phyloP scores from a whole-genome alignment of 1,140 invertebrate genomes.

The Helicoverpa zea region DNA sequence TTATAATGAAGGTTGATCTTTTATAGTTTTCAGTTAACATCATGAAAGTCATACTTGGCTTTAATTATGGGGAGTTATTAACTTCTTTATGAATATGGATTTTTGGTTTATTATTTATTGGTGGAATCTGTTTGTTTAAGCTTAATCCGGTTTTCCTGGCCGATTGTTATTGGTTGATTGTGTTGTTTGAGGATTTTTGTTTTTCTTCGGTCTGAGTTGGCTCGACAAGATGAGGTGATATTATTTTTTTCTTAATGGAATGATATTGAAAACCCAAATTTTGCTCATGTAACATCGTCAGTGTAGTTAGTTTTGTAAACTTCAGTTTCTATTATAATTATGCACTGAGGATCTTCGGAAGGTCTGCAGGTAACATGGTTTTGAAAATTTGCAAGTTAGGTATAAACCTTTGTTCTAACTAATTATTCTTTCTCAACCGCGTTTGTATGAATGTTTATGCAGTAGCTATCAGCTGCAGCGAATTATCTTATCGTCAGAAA shows the following conservation, averaged over 20 bases:
- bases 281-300: too few species aligned
- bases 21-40: background rate
- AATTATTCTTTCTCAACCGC: background rate
- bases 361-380: too few species aligned
- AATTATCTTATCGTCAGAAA: slow-evolving; percentile 30
- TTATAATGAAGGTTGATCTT: background rate
- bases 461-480: slow-evolving; percentile 9
- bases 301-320: too few species aligned
- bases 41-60: background rate
- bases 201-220: background rate
- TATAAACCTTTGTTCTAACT: background rate
- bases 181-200: background rate
- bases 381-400: too few species aligned
- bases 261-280: background rate
- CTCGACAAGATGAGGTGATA: background rate
- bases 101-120: background rate
- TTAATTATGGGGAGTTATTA: background rate
- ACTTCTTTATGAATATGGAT: background rate
- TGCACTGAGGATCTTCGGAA: too few species aligned
- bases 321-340: too few species aligned
- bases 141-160: background rate
- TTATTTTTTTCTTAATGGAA: background rate
- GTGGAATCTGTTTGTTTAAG: background rate
- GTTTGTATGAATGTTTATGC: background rate
- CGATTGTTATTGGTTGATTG: background rate